Base-by-base conservation (phyloP, 1,140 invertebrate species). In the Chelonus insularis region DNA sequence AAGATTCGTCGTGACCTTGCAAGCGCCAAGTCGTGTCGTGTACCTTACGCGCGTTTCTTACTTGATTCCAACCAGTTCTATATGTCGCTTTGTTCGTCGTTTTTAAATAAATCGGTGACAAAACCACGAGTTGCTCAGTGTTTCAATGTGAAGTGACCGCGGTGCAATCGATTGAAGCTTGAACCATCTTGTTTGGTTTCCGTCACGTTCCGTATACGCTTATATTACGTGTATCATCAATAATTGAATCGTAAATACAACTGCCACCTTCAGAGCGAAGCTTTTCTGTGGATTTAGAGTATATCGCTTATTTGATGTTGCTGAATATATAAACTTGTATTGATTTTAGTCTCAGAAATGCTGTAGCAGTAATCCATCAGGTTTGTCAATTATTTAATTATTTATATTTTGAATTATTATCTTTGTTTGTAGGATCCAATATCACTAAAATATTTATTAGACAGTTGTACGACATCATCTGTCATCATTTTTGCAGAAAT, bases 91-190 rank as follows among this genome's bases (percentile, higher is more conserved):
- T 62, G 68, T 67, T 66, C 59, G 58, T 62, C 62, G 62, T 73
- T 73, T 73, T 73, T 71, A 69, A 73, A 72, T 69, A 68, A 68
- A 72, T 68, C 63, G 65, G 57, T 60, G 57, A 62, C 67, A 25
- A 56, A 36, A 37, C 25, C 7, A 41, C 29, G 45, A 11, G 64
- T 36, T 52, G 21, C 61, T 63, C 72, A 72, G 72, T 72, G 48
- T 62, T 60, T 63, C 67, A 57, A 57, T 45, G 66, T 41, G 65
- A 43, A 63, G 63, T 72, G 70, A 70, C 65, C 71, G 57, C 57
- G 65, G 21, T 52, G 62, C 60, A 70, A 51, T 8, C 48, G 7
- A 34, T 14, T 4, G n/a, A 51, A 25, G 3, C 12, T 39, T 39
- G 9, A 39, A 14, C 12, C 4, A n/a, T 29, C 25, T 29, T 29